These are phyloP conservation scores for Hydraecia micacea DNA, from an alignment of 2,888 invertebrate species.

Conservation along the genomic window DNA sequence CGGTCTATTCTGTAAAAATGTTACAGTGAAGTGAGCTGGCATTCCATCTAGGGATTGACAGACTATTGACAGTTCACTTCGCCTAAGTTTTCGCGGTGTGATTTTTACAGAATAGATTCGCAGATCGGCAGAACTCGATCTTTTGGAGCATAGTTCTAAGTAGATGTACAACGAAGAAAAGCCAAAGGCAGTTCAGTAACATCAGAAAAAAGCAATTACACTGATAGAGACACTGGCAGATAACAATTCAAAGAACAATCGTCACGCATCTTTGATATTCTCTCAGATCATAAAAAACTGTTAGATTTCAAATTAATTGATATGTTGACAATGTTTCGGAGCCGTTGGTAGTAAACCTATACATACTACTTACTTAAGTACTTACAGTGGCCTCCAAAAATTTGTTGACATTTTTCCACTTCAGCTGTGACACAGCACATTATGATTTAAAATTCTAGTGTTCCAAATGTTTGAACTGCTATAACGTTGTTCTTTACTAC, in stretches of 20 bases:
- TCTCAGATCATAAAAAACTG: conserved; percentile 16
- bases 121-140: not conserved
- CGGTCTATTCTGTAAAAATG: not conserved
- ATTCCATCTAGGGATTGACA: no score
- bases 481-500: no score
- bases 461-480: no score
- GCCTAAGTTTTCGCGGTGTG: not conserved
- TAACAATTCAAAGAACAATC: conserved; percentile 34
- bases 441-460: no score
- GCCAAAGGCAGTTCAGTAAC: conserved; percentile 10
- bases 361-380: not conserved
- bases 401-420: no score
- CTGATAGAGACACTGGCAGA: conserved; percentile 2
- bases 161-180: not conserved
- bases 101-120: not conserved
- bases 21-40: not conserved
- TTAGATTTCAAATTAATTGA: conserved; percentile 14
- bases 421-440: no score
- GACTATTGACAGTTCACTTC: not conserved
- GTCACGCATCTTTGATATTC: conserved; percentile 6
- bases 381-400: no score
- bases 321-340: conserved; percentile 4
- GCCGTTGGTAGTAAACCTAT: not conserved
- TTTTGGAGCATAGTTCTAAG: not conserved
- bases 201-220: conserved; percentile 12